Conservation (phyloP, 1,140 invertebrate genomes). For the Drosophila lini region DNA sequence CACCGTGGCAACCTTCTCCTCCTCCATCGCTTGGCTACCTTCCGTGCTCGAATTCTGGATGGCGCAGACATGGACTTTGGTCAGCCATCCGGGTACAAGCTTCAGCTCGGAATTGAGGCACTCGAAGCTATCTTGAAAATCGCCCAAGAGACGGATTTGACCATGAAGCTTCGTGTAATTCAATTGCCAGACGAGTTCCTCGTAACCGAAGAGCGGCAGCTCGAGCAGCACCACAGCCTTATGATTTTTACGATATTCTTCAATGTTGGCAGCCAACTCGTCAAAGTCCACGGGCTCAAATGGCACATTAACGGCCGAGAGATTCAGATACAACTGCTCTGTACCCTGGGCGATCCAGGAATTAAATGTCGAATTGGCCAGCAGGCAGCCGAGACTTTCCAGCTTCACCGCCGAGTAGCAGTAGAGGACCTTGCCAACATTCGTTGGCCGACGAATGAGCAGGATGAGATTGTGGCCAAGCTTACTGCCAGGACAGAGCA, state of each 20-base stretch:
- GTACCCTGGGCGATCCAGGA: constrained; percentile 58
- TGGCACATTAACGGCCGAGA: constrained; percentile 19
- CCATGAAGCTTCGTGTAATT: constrained; percentile 43
- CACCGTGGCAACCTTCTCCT: background rate
- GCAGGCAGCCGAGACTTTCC: constrained; percentile 47
- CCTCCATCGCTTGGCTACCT: background rate
- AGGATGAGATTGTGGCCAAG: constrained; percentile 46
- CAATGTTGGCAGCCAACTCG: constrained; percentile 29
- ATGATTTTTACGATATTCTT: background rate
- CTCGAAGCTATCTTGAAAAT: constrained; percentile 14
- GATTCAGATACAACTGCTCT: constrained; percentile 57
- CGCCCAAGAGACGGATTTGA: constrained; percentile 33
- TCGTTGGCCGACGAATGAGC: constrained; percentile 36
- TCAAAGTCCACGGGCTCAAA: constrained; percentile 55
- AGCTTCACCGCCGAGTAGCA: constrained; percentile 62
- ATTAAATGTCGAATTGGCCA: constrained; percentile 38
- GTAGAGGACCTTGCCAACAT: constrained; percentile 45
- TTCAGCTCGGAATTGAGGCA: constrained; percentile 22
- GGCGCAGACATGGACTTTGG: constrained; percentile 9
- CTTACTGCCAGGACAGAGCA: constrained; percentile 59
- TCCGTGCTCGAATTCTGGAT: background rate
- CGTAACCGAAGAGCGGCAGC: constrained; percentile 57
- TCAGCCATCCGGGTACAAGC: constrained; percentile 9
- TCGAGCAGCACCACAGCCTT: constrained; percentile 1
- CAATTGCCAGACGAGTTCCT: constrained; percentile 41